Conservation (phyloP, 2,888 invertebrate species). For the Orthosia gracilis region DNA sequence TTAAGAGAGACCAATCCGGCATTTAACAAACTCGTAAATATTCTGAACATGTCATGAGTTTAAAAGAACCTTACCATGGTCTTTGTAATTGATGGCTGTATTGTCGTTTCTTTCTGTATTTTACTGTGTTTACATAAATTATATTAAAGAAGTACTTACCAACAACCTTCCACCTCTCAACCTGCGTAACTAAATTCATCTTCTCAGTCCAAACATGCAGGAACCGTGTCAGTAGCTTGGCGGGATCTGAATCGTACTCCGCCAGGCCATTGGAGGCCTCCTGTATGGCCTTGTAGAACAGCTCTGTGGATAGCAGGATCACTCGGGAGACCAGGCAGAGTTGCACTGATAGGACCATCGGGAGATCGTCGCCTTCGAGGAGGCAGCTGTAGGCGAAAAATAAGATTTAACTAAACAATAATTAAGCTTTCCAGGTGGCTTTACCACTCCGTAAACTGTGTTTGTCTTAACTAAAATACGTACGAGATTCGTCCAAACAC, state of each 20-base stretch:
- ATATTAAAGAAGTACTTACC: conserved; percentile 83
- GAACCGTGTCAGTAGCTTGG: conserved; percentile 93
- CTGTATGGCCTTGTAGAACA: conserved; percentile 92
- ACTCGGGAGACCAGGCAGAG: conserved; percentile 95
- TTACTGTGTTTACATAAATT: too few species aligned
- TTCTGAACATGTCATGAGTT: too few species aligned
- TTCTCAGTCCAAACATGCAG: conserved; percentile 95
- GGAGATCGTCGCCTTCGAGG: conserved; percentile 93
- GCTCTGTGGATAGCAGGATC: conserved; percentile 93
- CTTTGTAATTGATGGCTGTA: too few species aligned
- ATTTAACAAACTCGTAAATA: too few species aligned
- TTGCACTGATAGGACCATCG: conserved; percentile 95
- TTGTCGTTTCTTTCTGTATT: too few species aligned
- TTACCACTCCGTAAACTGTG: too few species aligned
- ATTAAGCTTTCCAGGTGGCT: too few species aligned
- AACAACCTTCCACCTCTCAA: conserved; percentile 96
- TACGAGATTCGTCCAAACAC: too few species aligned
- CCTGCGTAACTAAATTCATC: conserved; percentile 95
- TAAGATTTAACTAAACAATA: too few species aligned
- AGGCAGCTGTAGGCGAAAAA: conserved; percentile 89
- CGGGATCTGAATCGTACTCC: conserved; percentile 90
- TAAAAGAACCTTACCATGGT: too few species aligned
- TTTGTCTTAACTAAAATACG: too few species aligned
- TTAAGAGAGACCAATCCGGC: too few species aligned
- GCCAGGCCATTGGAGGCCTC: conserved; percentile 84